Evolutionary conservation across 2,113 vertebrate species (phyloP).

Genomic region (Sorex araneus): DNA sequence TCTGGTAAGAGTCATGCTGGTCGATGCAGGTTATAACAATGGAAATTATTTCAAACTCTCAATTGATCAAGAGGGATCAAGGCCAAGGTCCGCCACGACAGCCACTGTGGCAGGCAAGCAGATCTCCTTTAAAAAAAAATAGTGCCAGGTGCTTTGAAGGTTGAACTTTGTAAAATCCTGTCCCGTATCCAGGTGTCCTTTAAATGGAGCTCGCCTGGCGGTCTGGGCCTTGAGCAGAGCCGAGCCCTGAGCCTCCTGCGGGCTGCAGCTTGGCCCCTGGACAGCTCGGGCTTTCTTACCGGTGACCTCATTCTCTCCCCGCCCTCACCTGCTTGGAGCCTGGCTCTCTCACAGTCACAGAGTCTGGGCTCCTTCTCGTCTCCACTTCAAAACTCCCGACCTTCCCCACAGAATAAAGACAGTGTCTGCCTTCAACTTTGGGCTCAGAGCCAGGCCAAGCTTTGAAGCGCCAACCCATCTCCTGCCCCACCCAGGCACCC

Average conservation of each 20-base stretch:
- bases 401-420: not conserved
- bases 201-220: constrained; percentile 87
- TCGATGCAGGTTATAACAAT: constrained; percentile 99
- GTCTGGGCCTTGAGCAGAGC: not conserved
- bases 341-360: not conserved
- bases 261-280: not conserved
- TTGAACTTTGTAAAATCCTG: constrained; percentile 92
- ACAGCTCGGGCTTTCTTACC: too few species aligned
- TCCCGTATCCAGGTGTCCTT: constrained; percentile 92
- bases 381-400: not conserved
- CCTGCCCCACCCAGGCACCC: not conserved
- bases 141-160: constrained; percentile 88
- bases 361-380: not conserved
- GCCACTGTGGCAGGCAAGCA: constrained; percentile 88
- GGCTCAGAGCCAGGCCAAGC: not conserved
- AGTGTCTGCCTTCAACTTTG: not conserved
- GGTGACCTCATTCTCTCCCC: too few species aligned
- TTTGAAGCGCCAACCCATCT: not conserved
- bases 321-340: not conserved
- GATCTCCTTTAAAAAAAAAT: constrained; percentile 78
- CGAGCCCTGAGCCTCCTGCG: not conserved
- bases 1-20: constrained; percentile 97
- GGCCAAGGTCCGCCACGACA: constrained; percentile 87
- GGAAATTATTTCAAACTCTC: constrained; percentile 98
- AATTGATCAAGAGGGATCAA: constrained; percentile 96